Evolutionary conservation across 2,888 invertebrate species (phyloP).

Genomic region (Neuroscelio doddi): DNA sequence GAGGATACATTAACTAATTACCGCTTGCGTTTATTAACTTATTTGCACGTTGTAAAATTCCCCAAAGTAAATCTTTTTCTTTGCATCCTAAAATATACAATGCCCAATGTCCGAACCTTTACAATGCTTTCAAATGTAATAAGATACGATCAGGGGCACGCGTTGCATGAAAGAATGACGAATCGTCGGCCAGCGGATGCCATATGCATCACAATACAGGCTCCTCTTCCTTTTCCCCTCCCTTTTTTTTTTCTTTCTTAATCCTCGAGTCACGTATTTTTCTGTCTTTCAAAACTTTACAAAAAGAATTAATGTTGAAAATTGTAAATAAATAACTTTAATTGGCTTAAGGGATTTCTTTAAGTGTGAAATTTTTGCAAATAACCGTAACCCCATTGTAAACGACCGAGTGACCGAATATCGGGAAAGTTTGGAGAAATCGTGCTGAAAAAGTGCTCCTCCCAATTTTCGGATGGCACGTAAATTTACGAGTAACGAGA

Average conservation of each 20-base stretch:
- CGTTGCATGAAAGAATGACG: slow-evolving; percentile 59
- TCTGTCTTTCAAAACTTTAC: too few species aligned
- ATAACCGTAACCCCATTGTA: not conserved
- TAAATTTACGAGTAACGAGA: slow-evolving; percentile 6
- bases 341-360: too few species aligned
- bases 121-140: slow-evolving; percentile 31
- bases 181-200: slow-evolving; percentile 30
- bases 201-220: slow-evolving; percentile 48
- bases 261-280: not conserved
- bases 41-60: too few species aligned
- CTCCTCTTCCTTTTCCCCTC: slow-evolving; percentile 30
- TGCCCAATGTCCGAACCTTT: slow-evolving; percentile 37
- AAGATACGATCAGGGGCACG: slow-evolving; percentile 60
- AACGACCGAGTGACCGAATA: slow-evolving; percentile 22
- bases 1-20: too few species aligned
- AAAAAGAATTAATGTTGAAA: too few species aligned
- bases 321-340: too few species aligned
- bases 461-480: not conserved
- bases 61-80: too few species aligned
- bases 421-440: slow-evolving; percentile 1
- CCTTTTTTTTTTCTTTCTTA: not conserved
- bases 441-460: not conserved
- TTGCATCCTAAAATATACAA: slow-evolving; percentile 16
- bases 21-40: too few species aligned
- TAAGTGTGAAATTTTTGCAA: not conserved